Percentiles rank a stretch among this genome's conserved stretches.
These are phyloP conservation scores for Spicauda simplicius DNA, from an alignment of 2,888 invertebrate species.

Conservation along the genomic window DNA sequence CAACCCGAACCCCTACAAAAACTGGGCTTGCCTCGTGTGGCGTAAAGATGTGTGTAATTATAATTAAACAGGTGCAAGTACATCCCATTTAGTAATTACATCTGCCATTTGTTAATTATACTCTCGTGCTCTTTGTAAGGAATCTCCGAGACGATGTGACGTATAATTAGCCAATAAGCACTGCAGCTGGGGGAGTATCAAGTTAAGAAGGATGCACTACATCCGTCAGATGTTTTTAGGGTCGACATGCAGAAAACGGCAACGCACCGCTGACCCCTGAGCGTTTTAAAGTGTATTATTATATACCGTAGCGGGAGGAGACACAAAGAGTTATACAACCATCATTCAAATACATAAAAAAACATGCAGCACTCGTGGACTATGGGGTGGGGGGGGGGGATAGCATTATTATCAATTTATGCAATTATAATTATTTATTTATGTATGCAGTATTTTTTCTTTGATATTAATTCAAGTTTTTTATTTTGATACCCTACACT, in stretches of 20 bases:
- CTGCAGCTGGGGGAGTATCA: conserved; percentile 2
- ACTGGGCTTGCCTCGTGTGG: conserved; percentile 10
- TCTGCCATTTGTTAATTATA: conserved; percentile 18
- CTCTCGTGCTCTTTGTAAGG: conserved; percentile 11
- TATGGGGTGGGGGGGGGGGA: no score
- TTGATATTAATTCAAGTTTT: no score
- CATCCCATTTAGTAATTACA: conserved; percentile 25
- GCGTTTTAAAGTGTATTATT: no score
- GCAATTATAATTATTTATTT: no score
- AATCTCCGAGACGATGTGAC: conserved; percentile 10
- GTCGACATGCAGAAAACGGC: not conserved
- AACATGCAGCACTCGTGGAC: no score
- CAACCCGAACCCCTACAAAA: not conserved
- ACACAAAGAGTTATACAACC: no score
- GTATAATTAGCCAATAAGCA: conserved; percentile 10
- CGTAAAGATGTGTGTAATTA: conserved; percentile 5
- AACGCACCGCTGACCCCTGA: no score
- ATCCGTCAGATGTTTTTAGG: not conserved
- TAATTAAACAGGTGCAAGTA: not conserved
- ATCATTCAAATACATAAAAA: no score
- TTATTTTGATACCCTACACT: no score
- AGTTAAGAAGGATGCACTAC: conserved; percentile 2
- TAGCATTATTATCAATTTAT: no score
- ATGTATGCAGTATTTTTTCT: no score
- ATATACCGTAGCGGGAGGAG: no score